These are phyloP conservation scores for Aplysina aerophoba DNA, from an alignment of 37 sponge, comb jelly and placozoan species.

Conservation along the genomic window DNA sequence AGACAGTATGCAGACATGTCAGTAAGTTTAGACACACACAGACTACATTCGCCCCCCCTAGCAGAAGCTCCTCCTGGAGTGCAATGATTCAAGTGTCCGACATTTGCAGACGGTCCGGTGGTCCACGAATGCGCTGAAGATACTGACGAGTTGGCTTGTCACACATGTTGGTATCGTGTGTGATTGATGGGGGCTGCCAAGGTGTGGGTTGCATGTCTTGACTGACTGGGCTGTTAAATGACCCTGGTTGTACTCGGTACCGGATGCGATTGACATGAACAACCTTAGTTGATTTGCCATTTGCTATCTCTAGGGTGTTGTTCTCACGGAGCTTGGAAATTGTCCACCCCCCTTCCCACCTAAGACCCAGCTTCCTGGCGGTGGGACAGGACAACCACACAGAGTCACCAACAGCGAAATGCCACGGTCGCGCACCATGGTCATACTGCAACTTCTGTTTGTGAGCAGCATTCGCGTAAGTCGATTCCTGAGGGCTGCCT, in stretches of 20 bases:
- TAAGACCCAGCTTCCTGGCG: slow-evolving; percentile 64
- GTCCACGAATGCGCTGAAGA: too few relatives aligned
- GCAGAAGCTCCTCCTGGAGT: too few relatives aligned
- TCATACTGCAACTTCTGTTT: slow-evolving; percentile 44
- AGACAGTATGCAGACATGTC: too few relatives aligned
- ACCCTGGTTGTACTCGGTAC: slow-evolving; percentile 20
- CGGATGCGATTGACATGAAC: slow-evolving; percentile 12
- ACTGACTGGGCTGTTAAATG: too few relatives aligned
- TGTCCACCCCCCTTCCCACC: slow-evolving; percentile 68
- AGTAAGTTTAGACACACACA: too few relatives aligned
- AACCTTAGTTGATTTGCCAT: neutral
- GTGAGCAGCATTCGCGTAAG: slow-evolving; percentile 17
- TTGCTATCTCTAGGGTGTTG: neutral
- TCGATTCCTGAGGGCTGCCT: neutral
- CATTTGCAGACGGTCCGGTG: too few relatives aligned
- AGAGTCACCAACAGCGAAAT: slow-evolving; percentile 45
- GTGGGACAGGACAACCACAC: slow-evolving; percentile 71
- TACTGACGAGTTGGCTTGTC: too few relatives aligned
- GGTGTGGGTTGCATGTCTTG: too few relatives aligned
- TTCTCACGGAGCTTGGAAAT: slow-evolving; percentile 6
- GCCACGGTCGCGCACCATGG: neutral
- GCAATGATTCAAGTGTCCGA: too few relatives aligned
- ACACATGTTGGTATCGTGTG: neutral
- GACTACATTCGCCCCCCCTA: too few relatives aligned
- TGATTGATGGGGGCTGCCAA: slow-evolving; percentile 11